Evolutionary conservation across 2,797 vertebrate species (phyloP), one percentile per base, ranked within the genome.

Genomic region (Hydrocynus forskahlii): DNA sequence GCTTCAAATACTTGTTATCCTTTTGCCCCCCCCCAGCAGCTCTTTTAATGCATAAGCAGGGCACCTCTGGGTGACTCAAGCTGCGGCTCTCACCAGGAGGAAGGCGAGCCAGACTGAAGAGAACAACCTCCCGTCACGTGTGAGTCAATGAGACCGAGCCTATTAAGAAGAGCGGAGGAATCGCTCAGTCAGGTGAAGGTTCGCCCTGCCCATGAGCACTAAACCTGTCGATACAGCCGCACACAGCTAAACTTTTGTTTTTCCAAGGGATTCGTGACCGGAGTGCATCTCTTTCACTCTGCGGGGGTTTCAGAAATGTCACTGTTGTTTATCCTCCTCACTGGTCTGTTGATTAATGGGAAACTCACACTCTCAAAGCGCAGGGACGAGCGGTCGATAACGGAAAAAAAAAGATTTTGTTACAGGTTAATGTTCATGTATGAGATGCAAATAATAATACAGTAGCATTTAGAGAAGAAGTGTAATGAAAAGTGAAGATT

Each of bases 281-380:
- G 68, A 82, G 52, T 43, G 55, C 55, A 35, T 68, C 70, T 84
- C 59, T 73, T 50, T 57, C 38, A 67, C 60, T 67, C 48, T 29
- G 43, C 8, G 16, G 62, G 50, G 45, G 66, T 57, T 57, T 23
- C 67, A 82, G 72, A 75, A 73, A 72, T 23, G 55, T 75, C 64
- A 79, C 54, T 13, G 86, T 84, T 88, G 48, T 75, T 81, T 86
- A 82, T 84, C 83, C 81, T 82, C 86, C 73, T 70, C 74, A 57
- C 71, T 59, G 29, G 48, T 54, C 79, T 76, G 38, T 43, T 84
- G 87, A 89, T 84, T 86, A 84, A 75, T 60, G 10, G 19, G 48
- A 75, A 60, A 75, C 16, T 52, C 68, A 70, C 21, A 21, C 35
- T 43, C 1, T 14, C 16, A 14, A 73, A 55, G 52, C n/a, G 9